Base-by-base conservation (phyloP, 2,113 vertebrate genomes). In the Saguinus imperator region DNA sequence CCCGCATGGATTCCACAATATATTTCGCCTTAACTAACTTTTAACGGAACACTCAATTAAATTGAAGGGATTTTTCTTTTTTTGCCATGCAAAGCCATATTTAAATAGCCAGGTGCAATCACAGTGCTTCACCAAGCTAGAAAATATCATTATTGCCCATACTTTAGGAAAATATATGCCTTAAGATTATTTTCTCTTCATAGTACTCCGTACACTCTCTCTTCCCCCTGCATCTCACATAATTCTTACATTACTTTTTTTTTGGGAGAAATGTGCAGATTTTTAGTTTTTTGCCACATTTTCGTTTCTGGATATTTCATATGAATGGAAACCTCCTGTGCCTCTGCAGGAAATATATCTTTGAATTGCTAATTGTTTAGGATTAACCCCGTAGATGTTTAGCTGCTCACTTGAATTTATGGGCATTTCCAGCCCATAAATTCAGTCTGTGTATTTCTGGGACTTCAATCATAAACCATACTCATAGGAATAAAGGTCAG, bases 361-460 rank as follows among this genome's bases (percentile, higher is more conserved):
- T 95, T 97, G 95, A 97, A 91, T 95, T 97, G 66, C 37, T 98
- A 87, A 94, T 98, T 95, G 94, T 93, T 98, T 96, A 72, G 81
- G 16, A 66, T 97, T 97, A 94, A 96, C 89, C 91, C 85, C 45
- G 40, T 55, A 93, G 94, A 96, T 94, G n/a, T 97, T 93, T 94
- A 91, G 66, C 87, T 94, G 76, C 73, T 97, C 82, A 90, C 83
- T 95, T 83, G 87, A 43, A 52, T 52, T 52, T 17, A 17, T 52
- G 89, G 43, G 17, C 87, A 89, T 92, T 94, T 95, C 93, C 66
- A 85, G 27, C 89, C 91, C 82, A 77, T 82, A 97, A 2, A 77
- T 96, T 86, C 40, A 40, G n/a, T 80, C 86, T 92, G 11, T 94
- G 95, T 96, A 68, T 90, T 95, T 89, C 90, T 94, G 66, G 29